Conservation (phyloP, 2,888 invertebrate genomes). For the Heliconius ismenius region DNA sequence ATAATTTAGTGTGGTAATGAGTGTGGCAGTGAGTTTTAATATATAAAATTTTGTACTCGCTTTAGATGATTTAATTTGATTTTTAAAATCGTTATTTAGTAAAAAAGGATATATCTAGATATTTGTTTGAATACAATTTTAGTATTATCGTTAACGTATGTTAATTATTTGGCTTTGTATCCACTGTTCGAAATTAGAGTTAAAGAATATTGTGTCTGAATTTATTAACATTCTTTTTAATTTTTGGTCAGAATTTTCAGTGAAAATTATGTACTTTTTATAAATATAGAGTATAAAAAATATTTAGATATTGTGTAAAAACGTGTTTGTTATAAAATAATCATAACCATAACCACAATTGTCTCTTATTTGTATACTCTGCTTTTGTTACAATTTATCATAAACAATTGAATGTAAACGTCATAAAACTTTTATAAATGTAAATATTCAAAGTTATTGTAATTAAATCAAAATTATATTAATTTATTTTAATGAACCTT, state of each 20-base stretch:
- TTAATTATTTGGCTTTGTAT: not conserved
- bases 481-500: slow-evolving; percentile 13
- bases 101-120: not conserved
- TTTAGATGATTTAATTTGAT: not conserved
- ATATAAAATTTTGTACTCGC: not conserved
- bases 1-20: not conserved
- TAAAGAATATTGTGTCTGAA: not conserved
- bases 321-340: not conserved
- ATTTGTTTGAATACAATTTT: not conserved
- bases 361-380: not conserved
- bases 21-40: slow-evolving; percentile 1
- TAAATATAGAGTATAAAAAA: not conserved
- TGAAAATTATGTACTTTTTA: not conserved
- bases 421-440: slow-evolving; percentile 1
- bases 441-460: slow-evolving; percentile 13
- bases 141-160: not conserved
- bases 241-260: not conserved
- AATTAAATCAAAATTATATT: slow-evolving; percentile 6
- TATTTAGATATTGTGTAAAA: not conserved
- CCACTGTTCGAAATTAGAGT: not conserved
- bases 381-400: not conserved
- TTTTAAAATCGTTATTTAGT: slow-evolving; percentile 1
- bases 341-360: not conserved
- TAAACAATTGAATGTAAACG: not conserved
- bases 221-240: not conserved